phyloP scores from a whole-genome alignment of 2,888 invertebrate species.

The Eupithecia subfuscata region DNA sequence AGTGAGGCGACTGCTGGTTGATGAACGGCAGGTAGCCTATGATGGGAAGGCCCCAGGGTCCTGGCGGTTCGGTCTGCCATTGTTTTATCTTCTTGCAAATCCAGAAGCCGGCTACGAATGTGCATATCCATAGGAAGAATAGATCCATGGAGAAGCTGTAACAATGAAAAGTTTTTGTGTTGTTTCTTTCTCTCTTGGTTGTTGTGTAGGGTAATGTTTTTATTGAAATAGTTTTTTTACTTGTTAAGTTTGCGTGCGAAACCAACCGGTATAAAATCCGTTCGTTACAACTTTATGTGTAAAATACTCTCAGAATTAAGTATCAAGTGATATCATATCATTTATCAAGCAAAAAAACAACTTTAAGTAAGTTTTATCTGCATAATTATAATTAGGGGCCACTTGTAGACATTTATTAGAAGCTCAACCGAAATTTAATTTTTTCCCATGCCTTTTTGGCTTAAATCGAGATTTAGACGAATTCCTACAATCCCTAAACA shows the following conservation, averaged over 20 bases:
- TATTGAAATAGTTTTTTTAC: background rate
- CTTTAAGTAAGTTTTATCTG: background rate
- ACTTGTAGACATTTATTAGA: background rate
- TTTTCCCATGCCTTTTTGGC: background rate
- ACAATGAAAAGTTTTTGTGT: background rate
- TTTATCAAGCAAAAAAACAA: background rate
- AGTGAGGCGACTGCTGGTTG: slow-evolving; percentile 87
- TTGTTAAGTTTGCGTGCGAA: background rate
- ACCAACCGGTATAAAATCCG: background rate
- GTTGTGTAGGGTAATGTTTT: background rate
- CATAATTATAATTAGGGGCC: background rate
- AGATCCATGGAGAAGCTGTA: slow-evolving; percentile 56
- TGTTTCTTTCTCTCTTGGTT: background rate
- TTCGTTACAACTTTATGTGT: background rate
- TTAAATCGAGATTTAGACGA: background rate
- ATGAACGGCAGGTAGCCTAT: slow-evolving; percentile 92
- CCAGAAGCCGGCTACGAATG: slow-evolving; percentile 65
- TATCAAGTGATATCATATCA: background rate
- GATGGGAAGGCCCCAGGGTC: slow-evolving; percentile 91
- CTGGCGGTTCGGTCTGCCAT: slow-evolving; percentile 86
- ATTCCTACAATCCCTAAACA: background rate
- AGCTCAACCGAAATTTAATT: background rate
- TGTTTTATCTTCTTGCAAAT: slow-evolving; percentile 68
- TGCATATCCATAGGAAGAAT: slow-evolving; percentile 59
- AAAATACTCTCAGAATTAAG: background rate